These are phyloP conservation scores for Perithous albicinctus DNA, from an alignment of 2,888 invertebrate genomes.

Conservation along the genomic window DNA sequence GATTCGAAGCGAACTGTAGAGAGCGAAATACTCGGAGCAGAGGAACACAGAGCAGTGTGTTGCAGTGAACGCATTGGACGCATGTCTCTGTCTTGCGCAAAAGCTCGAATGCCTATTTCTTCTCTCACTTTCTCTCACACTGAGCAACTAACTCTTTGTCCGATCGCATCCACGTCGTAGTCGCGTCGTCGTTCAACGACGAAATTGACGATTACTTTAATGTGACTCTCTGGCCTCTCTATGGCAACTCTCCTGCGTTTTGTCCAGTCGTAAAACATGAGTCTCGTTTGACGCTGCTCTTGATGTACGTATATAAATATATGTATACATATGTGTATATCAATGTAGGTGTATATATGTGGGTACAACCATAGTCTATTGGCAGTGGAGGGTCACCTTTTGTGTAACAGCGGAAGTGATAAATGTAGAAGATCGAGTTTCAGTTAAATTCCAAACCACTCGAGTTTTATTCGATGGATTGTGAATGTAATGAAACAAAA, in stretches of 20 bases:
- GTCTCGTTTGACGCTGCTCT: conserved; percentile 55
- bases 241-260: conserved; percentile 42
- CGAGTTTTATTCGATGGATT: background rate
- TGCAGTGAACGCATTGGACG: conserved; percentile 7
- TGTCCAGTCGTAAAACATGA: conserved; percentile 61
- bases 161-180: conserved; percentile 55
- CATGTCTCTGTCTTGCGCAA: conserved; percentile 15
- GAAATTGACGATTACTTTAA: conserved; percentile 72
- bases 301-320: background rate
- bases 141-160: conserved; percentile 52
- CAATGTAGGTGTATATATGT: background rate
- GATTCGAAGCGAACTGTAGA: conserved; percentile 35
- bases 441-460: background rate
- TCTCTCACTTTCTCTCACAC: conserved; percentile 14
- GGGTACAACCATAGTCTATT: conserved; percentile 1
- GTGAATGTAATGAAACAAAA: background rate
- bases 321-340: background rate
- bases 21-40: conserved; percentile 2
- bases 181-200: conserved; percentile 61
- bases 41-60: background rate
- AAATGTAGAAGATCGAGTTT: conserved; percentile 20
- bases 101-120: background rate
- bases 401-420: conserved; percentile 11
- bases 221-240: conserved; percentile 57
- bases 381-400: background rate